Evolutionary conservation across 2,888 invertebrate species (phyloP), one percentile per base, ranked within the genome.

Genomic region (Calephelis perditalis): DNA sequence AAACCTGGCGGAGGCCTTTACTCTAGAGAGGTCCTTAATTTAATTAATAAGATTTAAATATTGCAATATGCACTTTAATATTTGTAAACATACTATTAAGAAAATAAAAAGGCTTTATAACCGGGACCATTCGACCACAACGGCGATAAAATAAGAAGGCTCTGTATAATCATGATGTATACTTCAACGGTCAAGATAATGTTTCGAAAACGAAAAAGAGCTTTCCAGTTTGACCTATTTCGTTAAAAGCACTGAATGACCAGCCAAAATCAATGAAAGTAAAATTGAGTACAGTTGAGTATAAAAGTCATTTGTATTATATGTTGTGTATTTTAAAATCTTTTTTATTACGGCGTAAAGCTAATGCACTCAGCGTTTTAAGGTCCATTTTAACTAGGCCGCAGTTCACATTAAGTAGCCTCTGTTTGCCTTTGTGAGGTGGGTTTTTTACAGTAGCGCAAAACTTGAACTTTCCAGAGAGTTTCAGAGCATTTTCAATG

Each of bases 331-430:
- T 56, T 55, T 60, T 45, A 60, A 58, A 58, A 62, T 45, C 46
- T 58, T 46, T 61, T 61, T 62, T 58, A 62, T 11, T 62, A 56
- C 40, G 11, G 49, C 54, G 58, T 58, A 58, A 52, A 61, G 37
- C 55, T 62, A 62, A 55, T 58, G 58, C 46, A 58, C 57, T 57
- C 52, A 43, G 57, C 58, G 44, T 62, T 56, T 57, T 57, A 57
- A 57, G 57, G 57, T 57, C 57, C 57, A 36, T 45, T 57, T 57
- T 57, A 57, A 57, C 57, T 60, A 56, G 59, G 59, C 59, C 59
- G 45, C 45, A 35, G 37, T 60, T 56, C 59, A 36, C 44, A 54
- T 54, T 54, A 54, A 54, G 54, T 54, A 35, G 54, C 54, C 54
- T 36, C 54, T 54, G 54, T 54, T 54, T 54, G 36, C 54, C 36